Conservation (phyloP, 2,113 vertebrate species). For the Dolichallabes microphthalmus region DNA sequence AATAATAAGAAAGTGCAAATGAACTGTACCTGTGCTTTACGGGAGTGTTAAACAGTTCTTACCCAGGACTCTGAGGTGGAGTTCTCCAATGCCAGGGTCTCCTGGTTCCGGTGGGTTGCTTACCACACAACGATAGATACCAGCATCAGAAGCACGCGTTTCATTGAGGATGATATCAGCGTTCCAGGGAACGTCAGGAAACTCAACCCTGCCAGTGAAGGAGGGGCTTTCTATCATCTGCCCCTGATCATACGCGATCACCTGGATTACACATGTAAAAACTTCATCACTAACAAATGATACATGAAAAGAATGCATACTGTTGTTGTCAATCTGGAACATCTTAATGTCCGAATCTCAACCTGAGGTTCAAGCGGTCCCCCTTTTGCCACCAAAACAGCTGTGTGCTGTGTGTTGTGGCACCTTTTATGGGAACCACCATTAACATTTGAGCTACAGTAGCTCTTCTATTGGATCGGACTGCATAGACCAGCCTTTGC, state of each 20-base stretch:
- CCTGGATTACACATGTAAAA: constrained; percentile 58
- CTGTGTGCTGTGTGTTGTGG: too few species aligned
- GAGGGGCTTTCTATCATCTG: constrained; percentile 76
- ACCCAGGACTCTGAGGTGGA: constrained; percentile 75
- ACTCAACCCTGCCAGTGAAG: constrained; percentile 71
- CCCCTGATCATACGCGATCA: constrained; percentile 77
- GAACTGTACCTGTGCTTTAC: not conserved
- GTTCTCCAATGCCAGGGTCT: constrained; percentile 72
- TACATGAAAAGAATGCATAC: not conserved
- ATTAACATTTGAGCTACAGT: too few species aligned
- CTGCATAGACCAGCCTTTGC: too few species aligned
- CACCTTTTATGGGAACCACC: too few species aligned
- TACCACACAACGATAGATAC: constrained; percentile 78
- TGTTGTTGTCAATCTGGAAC: too few species aligned
- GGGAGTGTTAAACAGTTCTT: constrained; percentile 7
- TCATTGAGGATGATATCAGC: constrained; percentile 78
- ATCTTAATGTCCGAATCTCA: too few species aligned
- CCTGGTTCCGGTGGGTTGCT: constrained; percentile 76
- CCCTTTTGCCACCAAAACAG: too few species aligned
- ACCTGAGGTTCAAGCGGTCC: too few species aligned
- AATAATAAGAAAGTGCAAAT: too few species aligned
- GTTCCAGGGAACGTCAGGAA: constrained; percentile 69
- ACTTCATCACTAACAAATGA: not conserved
- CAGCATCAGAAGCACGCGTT: constrained; percentile 71
- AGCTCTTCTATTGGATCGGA: too few species aligned